These are phyloP conservation scores for Stegastes partitus DNA, from an alignment of 2,113 vertebrate species.

Conservation along the genomic window DNA sequence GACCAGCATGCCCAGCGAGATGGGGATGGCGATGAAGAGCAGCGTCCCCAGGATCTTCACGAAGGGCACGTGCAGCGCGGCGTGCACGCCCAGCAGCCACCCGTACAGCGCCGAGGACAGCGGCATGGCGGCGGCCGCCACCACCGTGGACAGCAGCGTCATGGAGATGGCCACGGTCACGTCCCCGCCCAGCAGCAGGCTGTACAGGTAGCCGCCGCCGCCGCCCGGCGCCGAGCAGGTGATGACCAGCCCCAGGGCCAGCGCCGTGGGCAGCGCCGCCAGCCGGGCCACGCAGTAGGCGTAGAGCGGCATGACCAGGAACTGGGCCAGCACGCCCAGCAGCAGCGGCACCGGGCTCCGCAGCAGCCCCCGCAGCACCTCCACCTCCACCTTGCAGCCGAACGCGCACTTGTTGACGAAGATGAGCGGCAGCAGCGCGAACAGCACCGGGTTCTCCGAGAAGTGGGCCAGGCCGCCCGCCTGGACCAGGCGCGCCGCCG, in stretches of 20 bases:
- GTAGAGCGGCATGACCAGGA: constrained; percentile 92
- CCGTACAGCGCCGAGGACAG: constrained; percentile 90
- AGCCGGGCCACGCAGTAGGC: constrained; percentile 88
- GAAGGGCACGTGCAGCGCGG: constrained; percentile 91
- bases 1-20: constrained; percentile 89
- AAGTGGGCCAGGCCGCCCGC: constrained; percentile 85
- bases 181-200: constrained; percentile 91
- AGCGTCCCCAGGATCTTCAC: constrained; percentile 92
- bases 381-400: constrained; percentile 93
- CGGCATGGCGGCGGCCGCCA: constrained; percentile 90
- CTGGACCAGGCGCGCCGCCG: constrained; percentile 61
- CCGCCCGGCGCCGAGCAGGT: constrained; percentile 92
- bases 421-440: constrained; percentile 91
- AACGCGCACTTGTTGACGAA: constrained; percentile 97
- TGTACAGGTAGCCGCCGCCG: constrained; percentile 93
- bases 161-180: constrained; percentile 94
- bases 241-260: constrained; percentile 91
- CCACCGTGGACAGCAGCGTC: constrained; percentile 92
- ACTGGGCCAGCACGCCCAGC: constrained; percentile 90
- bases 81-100: constrained; percentile 88
- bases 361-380: constrained; percentile 86
- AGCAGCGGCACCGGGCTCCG: constrained; percentile 87
- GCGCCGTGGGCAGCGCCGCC: constrained; percentile 86
- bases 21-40: constrained; percentile 93
- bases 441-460: constrained; percentile 90